phyloP scores from a whole-genome alignment of 2,113 vertebrate genomes.

The Echinops telfairi region DNA sequence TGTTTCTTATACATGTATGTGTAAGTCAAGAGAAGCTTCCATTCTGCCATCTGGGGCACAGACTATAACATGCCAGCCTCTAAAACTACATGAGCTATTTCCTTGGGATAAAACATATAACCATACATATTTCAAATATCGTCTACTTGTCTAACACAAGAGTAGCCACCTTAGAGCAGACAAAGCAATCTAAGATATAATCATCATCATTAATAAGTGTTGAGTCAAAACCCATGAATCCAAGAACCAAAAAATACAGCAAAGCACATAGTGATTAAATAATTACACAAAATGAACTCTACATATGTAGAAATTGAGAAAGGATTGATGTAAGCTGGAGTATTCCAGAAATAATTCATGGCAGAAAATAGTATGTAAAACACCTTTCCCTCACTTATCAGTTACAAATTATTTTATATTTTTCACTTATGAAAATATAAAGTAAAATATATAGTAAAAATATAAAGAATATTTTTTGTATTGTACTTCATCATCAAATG shows the following conservation, averaged over 20 bases:
- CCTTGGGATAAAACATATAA: background rate
- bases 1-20: too few relatives aligned
- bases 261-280: background rate
- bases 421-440: background rate
- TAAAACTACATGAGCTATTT: too few relatives aligned
- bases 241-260: background rate
- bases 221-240: background rate
- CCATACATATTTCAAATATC: background rate
- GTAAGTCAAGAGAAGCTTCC: too few relatives aligned
- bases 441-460: too few relatives aligned
- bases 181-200: background rate
- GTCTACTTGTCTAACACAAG: background rate
- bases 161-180: background rate
- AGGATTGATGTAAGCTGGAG: background rate
- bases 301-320: background rate
- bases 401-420: background rate
- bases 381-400: background rate
- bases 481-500: too few relatives aligned
- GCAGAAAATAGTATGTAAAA: background rate
- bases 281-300: background rate
- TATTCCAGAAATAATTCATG: slow-evolving; percentile 19
- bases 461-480: background rate
- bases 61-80: background rate
- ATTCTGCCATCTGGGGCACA: too few relatives aligned
- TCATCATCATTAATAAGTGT: background rate